Evolutionary conservation across 2,113 vertebrate genomes (phyloP).

Genomic region (Eubucco bourcierii): DNA sequence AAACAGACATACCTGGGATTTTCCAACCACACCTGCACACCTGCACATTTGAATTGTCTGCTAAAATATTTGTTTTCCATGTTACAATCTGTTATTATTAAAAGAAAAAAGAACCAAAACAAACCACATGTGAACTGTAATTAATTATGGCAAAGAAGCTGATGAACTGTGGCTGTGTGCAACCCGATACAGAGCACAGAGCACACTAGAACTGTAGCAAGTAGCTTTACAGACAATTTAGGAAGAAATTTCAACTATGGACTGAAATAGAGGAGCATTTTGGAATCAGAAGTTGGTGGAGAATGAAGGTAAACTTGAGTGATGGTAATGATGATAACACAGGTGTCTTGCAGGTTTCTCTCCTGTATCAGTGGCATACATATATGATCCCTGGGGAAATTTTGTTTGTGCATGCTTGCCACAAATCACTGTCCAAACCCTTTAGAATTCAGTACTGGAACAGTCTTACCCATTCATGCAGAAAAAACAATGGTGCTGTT

Average conservation of each 20-base stretch:
- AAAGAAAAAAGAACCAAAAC: no score
- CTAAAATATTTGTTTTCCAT: neutral
- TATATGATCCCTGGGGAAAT: neutral
- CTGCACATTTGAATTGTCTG: neutral
- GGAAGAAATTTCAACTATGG: neutral
- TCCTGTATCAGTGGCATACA: neutral
- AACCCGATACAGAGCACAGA: neutral
- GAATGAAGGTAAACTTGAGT: neutral
- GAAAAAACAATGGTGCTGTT: neutral
- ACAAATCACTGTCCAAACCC: neutral
- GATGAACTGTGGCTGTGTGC: neutral
- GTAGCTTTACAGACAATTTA: neutral
- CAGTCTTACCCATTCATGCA: neutral
- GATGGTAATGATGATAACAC: neutral
- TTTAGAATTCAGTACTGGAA: neutral
- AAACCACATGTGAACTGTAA: neutral
- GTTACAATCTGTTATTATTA: neutral
- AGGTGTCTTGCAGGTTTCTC: neutral
- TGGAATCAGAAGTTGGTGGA: neutral
- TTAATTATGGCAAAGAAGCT: neutral
- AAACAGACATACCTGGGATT: neutral
- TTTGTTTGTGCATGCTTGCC: neutral
- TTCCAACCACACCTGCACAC: neutral
- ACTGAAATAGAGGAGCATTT: neutral
- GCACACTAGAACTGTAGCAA: neutral